These are phyloP conservation scores for Solenopsis invicta DNA, from an alignment of 1,140 invertebrate genomes.

Conservation along the genomic window DNA sequence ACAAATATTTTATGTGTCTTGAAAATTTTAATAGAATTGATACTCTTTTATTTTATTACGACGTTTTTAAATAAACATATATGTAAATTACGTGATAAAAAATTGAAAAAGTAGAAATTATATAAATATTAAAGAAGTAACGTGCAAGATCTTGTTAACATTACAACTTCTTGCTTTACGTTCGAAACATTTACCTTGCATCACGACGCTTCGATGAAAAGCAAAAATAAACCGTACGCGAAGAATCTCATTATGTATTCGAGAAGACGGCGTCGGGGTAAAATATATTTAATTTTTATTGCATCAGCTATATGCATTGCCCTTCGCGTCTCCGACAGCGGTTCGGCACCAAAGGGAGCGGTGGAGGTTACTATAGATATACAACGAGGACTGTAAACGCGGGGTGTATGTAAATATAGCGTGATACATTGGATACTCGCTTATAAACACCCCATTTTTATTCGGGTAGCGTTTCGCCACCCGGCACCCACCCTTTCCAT, in stretches of 20 bases:
- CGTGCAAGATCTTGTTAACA: neutral
- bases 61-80: neutral
- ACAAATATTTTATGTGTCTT: neutral
- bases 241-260: conserved; percentile 78
- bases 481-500: conserved; percentile 55
- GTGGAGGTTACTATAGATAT: conserved; percentile 63
- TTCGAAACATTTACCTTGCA: neutral
- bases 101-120: neutral
- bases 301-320: conserved; percentile 81
- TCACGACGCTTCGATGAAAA: neutral
- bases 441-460: conserved; percentile 88
- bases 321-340: conserved; percentile 55
- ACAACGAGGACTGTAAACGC: conserved; percentile 73
- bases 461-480: conserved; percentile 83
- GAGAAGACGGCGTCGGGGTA: conserved; percentile 64
- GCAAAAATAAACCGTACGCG: neutral
- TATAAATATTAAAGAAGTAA: neutral
- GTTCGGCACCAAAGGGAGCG: conserved; percentile 39
- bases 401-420: conserved; percentile 86
- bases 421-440: conserved; percentile 87
- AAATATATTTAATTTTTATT: conserved; percentile 87
- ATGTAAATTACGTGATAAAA: neutral
- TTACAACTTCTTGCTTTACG: neutral
- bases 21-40: conserved; percentile 23
- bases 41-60: neutral